Evolutionary conservation across 2,888 invertebrate genomes (phyloP).

Genomic region (Macrophya annulata): DNA sequence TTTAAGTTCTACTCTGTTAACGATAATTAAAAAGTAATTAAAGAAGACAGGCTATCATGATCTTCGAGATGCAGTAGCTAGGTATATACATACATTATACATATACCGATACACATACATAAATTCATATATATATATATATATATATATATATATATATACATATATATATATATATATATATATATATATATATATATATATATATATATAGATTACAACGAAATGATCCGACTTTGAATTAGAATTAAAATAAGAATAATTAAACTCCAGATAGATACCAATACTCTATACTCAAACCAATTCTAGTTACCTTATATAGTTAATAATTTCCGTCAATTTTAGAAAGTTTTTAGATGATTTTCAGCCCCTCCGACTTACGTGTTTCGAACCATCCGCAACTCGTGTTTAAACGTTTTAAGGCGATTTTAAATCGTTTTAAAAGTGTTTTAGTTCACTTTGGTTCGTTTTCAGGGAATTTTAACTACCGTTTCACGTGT

Average conservation of each 20-base stretch:
- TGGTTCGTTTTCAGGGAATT: neutral
- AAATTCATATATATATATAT: no score
- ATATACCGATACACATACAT: neutral
- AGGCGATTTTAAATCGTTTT: neutral
- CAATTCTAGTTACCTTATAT: neutral
- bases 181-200: no score
- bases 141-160: no score
- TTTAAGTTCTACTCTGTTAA: conserved; percentile 45
- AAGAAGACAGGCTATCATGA: neutral
- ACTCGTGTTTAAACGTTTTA: neutral
- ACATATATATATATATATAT: no score
- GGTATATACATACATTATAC: neutral
- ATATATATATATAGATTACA: neutral
- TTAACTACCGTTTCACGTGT: neutral
- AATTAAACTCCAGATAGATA: neutral
- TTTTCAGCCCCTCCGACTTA: neutral
- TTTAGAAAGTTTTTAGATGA: neutral
- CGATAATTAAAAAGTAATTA: conserved; percentile 43
- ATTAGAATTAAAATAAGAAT: neutral
- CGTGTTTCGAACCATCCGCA: neutral
- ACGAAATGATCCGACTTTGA: neutral
- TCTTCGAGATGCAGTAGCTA: neutral
- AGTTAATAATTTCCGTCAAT: neutral
- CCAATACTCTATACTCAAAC: no score
- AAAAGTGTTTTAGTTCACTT: neutral